A percentile compares a stretch with the other conserved stretches of the same genome.
These are phyloP conservation scores for Campoletis raptor DNA, from an alignment of 2,888 invertebrate species.

Conservation along the genomic window DNA sequence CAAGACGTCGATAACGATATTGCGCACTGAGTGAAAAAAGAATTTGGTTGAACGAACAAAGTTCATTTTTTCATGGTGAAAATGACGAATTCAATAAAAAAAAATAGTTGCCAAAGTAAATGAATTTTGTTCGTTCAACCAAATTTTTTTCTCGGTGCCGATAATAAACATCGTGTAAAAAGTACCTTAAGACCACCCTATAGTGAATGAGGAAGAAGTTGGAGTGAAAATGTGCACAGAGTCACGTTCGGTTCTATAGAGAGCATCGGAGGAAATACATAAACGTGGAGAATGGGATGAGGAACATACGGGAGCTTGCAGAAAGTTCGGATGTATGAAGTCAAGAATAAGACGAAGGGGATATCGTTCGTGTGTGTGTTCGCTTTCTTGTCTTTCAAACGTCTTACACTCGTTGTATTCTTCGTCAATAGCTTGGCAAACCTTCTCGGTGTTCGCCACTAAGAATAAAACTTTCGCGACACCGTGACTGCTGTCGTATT, in stretches of 20 bases:
- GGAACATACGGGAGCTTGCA: constrained; percentile 29
- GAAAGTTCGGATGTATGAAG: constrained; percentile 46
- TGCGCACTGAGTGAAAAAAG: too few species aligned
- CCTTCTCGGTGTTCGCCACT: constrained; percentile 56
- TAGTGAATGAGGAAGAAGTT: constrained; percentile 35
- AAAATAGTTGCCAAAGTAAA: too few species aligned
- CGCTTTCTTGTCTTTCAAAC: constrained; percentile 33
- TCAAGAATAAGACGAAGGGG: constrained; percentile 60
- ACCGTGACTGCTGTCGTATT: constrained; percentile 53
- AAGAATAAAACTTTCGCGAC: constrained; percentile 69
- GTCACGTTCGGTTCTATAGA: constrained; percentile 37
- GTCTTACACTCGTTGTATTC: constrained; percentile 26
- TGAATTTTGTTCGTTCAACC: too few species aligned
- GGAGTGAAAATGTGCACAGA: constrained; percentile 27
- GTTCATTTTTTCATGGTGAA: too few species aligned
- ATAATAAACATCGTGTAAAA: background rate
- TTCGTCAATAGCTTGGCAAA: constrained; percentile 67
- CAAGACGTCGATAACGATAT: too few species aligned
- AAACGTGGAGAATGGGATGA: constrained; percentile 34
- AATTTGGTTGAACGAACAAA: too few species aligned
- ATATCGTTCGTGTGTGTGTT: constrained; percentile 1
- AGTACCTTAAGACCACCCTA: background rate
- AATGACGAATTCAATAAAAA: too few species aligned
- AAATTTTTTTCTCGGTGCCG: too few species aligned
- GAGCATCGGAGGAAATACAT: constrained; percentile 55